phyloP scores from a whole-genome alignment of 1,140 invertebrate species.

The Dufourea novaeangliae region DNA sequence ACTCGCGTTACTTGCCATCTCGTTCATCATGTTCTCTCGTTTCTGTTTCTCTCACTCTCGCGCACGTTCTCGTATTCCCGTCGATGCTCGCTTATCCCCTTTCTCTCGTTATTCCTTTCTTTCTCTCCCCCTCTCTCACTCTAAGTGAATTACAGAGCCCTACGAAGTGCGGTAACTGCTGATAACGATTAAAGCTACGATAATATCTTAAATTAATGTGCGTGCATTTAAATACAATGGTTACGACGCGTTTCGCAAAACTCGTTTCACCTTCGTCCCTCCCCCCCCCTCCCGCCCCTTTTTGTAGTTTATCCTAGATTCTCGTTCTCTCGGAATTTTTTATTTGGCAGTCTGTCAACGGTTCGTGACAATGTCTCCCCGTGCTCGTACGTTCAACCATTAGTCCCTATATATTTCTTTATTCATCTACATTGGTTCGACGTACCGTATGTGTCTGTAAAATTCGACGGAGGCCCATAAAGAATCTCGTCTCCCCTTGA shows the following conservation, averaged over 20 bases:
- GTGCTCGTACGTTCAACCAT: no score
- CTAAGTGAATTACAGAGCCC: conserved; percentile 78
- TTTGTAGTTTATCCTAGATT: not conserved
- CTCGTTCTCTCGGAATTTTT: not conserved
- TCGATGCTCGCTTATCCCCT: not conserved
- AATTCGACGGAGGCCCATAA: not conserved
- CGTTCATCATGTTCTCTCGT: not conserved
- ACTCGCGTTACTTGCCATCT: not conserved
- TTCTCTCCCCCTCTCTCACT: conserved; percentile 35
- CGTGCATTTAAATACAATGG: conserved; percentile 75
- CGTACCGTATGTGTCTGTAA: not conserved
- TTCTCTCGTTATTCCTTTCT: conserved; percentile 20
- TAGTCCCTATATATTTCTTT: not conserved
- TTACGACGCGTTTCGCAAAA: conserved; percentile 53
- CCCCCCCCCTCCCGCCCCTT: no score
- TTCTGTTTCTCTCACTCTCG: not conserved
- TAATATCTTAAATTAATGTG: conserved; percentile 79
- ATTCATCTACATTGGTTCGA: conserved; percentile 6
- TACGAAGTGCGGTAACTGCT: conserved; percentile 79
- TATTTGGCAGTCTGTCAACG: conserved; percentile 44
- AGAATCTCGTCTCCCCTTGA: not conserved
- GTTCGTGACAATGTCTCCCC: not conserved
- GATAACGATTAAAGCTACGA: conserved; percentile 81
- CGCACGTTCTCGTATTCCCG: not conserved
- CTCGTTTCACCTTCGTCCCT: not conserved